phyloP scores from a whole-genome alignment of 92 coral and sea anemone genomes.

The Heliopora coerulea region DNA sequence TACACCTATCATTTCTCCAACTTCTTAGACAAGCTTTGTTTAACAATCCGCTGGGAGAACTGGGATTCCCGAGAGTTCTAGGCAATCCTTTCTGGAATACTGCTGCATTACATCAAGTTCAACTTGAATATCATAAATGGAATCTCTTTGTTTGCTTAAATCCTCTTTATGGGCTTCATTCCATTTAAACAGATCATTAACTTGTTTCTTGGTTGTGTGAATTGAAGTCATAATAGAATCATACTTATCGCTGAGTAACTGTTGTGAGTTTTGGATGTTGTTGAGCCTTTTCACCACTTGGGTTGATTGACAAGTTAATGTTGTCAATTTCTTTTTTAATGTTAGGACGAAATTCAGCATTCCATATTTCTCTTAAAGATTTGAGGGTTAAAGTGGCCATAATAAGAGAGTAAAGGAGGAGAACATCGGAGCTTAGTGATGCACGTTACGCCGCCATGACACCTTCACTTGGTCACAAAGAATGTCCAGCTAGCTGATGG shows the following conservation, averaged over 20 bases:
- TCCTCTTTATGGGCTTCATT: neutral
- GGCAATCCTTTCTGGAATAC: conserved; percentile 22
- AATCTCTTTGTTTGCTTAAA: neutral
- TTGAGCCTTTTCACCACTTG: neutral
- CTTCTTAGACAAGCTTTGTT: neutral
- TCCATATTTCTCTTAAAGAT: too few species aligned
- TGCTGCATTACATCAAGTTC: conserved; percentile 2
- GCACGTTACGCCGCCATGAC: too few species aligned
- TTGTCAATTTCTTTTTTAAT: too few species aligned
- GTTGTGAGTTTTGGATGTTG: conserved; percentile 19
- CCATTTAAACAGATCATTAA: neutral
- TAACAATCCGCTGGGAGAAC: too few species aligned
- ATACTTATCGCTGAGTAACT: conserved; percentile 1
- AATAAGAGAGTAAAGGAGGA: too few species aligned
- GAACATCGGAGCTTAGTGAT: too few species aligned
- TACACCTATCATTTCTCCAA: neutral
- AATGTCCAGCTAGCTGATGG: too few species aligned
- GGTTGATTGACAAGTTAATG: too few species aligned
- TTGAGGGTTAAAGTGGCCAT: too few species aligned
- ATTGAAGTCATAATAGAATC: neutral
- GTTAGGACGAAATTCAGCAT: too few species aligned
- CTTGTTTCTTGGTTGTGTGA: conserved; percentile 16
- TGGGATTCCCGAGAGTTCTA: neutral
- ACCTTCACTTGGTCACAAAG: too few species aligned
- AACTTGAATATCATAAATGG: neutral